Percentiles rank a stretch among this genome's conserved stretches.
Evolutionary conservation across 2,113 vertebrate species (phyloP).

Genomic region (Erythrocebus patas): DNA sequence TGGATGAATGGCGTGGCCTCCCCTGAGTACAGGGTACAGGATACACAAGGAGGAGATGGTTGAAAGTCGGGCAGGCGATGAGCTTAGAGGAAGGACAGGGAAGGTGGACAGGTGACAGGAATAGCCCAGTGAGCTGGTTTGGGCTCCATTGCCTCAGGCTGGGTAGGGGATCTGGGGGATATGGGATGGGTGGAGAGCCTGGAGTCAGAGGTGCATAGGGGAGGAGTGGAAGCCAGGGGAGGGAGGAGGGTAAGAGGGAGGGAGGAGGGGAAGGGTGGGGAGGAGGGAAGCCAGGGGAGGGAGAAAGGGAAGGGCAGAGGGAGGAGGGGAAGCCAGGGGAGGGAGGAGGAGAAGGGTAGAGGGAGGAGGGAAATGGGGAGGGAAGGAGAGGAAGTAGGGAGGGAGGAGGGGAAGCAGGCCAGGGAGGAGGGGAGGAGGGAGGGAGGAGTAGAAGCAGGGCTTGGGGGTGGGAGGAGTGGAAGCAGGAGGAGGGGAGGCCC

Average conservation of each 20-base stretch:
- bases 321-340: too few species aligned
- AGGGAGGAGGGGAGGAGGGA: too few species aligned
- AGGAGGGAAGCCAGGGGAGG: too few species aligned
- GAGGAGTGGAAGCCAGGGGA: not conserved
- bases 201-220: not conserved
- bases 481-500: not conserved
- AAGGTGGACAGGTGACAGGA: not conserved
- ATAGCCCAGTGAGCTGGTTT: not conserved
- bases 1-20: not conserved
- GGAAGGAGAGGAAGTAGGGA: too few species aligned
- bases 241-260: too few species aligned
- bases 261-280: too few species aligned
- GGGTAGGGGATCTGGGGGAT: not conserved
- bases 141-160: not conserved
- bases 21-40: not conserved
- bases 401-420: too few species aligned
- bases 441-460: too few species aligned
- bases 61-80: not conserved
- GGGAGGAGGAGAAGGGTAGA: too few species aligned
- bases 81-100: not conserved
- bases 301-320: too few species aligned
- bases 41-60: rapidly evolving
- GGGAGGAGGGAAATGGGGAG: too few species aligned
- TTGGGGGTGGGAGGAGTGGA: not conserved
- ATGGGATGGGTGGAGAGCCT: not conserved